Evolutionary conservation across 2,797 vertebrate species (phyloP), one percentile per base, ranked within the genome.

Genomic region (Pagetopsis macropterus): DNA sequence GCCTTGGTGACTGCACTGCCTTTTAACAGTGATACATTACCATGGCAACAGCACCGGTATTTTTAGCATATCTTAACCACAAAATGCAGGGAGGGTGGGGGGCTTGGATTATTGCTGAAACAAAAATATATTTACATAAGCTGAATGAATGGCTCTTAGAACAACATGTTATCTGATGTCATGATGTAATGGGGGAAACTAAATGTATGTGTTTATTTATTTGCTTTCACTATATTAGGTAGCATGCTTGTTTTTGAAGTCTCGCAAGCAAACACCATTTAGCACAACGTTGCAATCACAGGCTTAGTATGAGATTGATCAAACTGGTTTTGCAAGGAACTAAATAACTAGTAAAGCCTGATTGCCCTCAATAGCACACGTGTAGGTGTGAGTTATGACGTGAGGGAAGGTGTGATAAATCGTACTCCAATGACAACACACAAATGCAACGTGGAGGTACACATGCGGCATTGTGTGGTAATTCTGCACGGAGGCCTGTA

Each of bases 41-140:
- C 70, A 78, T 78, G 75, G 75, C 64, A 87, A 79, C 78, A 72
- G 46, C 52, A 49, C 1, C 1, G 31, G 41, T 76, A 78, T 78
- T 80, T 87, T 81, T 76, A 74, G 45, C 27, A 58, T 17, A 51
- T 49, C 49, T 61, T 41, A 44, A 60, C 41, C 45, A 56, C 17
- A 58, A 63, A 68, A 68, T 33, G 15, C 43, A 62, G 21, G 2
- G 37, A 23, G 44, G 50, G 10, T 13, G 27, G 33, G 33, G 33
- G 33, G 33, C 56, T 19, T 37, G 57, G 27, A 40, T 65, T 21
- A 14, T 55, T 76, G 33, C 31, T 78, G 6, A 50, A 74, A 5
- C 13, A 31, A 54, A 66, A 54, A 61, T 23, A 48, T 70, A 65
- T 57, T 27, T 6, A 51, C 9, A 61, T 57, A 64, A 62, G n/a